A percentile compares a stretch with the other conserved stretches of the same genome.
phyloP scores from a whole-genome alignment of 2,113 vertebrate genomes.

The Hemicordylus capensis region DNA sequence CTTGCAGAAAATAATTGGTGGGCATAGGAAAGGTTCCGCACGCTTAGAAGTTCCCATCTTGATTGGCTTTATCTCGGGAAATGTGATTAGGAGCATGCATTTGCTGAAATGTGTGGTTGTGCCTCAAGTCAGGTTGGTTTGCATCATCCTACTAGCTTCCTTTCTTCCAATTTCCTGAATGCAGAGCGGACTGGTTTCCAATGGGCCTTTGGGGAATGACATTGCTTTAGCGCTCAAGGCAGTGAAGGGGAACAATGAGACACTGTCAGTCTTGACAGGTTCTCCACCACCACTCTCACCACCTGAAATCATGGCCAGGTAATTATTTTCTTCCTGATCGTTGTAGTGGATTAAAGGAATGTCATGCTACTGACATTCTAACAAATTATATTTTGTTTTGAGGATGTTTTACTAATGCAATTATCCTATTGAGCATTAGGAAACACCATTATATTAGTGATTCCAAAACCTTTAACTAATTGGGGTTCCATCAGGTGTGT shows the following conservation, averaged over 20 bases:
- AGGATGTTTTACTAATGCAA: background rate
- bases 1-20: background rate
- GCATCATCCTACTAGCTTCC: background rate
- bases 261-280: slow-evolving; percentile 44
- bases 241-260: slow-evolving; percentile 60
- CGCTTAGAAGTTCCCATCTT: background rate
- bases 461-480: background rate
- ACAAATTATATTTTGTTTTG: background rate
- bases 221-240: slow-evolving; percentile 66
- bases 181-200: slow-evolving; percentile 81
- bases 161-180: slow-evolving; percentile 41
- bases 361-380: background rate
- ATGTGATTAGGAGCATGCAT: background rate
- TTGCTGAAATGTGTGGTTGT: background rate
- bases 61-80: background rate
- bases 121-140: background rate
- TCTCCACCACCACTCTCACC: slow-evolving; percentile 74
- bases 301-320: slow-evolving; percentile 80
- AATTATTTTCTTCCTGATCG: slow-evolving; percentile 27
- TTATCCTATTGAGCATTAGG: background rate
- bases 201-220: slow-evolving; percentile 81
- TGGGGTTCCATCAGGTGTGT: background rate
- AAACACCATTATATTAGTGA: background rate
- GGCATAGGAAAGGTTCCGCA: background rate
- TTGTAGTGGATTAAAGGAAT: background rate